A percentile compares a stretch with the other conserved stretches of the same genome.
Conservation (phyloP, 2,113 vertebrate species). For the Quiscalus mexicanus region DNA sequence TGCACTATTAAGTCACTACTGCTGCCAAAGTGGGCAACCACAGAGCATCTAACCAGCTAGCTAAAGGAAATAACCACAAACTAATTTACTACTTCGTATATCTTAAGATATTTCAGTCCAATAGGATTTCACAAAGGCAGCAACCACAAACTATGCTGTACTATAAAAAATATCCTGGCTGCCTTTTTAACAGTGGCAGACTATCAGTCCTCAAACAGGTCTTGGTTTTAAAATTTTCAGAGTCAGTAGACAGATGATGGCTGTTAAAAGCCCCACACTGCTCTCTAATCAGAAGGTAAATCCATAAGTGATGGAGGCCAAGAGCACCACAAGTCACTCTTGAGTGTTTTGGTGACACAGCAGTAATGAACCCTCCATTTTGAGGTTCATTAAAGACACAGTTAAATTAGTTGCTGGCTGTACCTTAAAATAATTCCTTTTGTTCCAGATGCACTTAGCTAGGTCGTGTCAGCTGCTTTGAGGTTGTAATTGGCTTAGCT, state of each 20-base stretch:
- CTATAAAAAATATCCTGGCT: background rate
- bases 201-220: background rate
- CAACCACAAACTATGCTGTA: background rate
- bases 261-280: background rate
- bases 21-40: background rate
- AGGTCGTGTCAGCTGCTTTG: background rate
- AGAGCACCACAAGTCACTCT: background rate
- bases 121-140: background rate
- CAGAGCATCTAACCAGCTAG: background rate
- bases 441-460: background rate
- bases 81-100: background rate
- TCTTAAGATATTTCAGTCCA: background rate
- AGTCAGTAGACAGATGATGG: background rate
- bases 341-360: background rate
- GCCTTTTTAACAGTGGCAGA: background rate
- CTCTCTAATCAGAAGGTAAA: conserved; percentile 20
- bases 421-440: background rate
- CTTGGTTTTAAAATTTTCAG: background rate
- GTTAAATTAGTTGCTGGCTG: background rate
- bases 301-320: background rate
- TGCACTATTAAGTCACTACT: background rate
- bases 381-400: background rate
- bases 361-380: background rate
- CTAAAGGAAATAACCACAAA: background rate
- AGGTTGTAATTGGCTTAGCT: background rate